Base-by-base conservation (phyloP, 2,888 invertebrate species). In the Allygus modestus region DNA sequence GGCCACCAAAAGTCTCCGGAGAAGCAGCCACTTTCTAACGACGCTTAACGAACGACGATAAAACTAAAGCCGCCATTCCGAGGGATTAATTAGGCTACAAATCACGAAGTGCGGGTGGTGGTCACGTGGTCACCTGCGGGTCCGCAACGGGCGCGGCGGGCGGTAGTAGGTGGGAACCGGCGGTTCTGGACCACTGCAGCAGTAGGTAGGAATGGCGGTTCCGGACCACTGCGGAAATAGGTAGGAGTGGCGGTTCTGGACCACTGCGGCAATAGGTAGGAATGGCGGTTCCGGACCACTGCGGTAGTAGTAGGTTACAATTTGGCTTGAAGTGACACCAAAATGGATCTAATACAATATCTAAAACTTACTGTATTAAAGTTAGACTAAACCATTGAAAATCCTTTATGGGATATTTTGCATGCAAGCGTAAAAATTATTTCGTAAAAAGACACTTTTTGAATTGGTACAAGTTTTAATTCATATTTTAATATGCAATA, bases 21-120 rank as follows among this genome's bases (percentile, higher is more conserved):
- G 73, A 15, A n/a, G 20, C 33, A 43, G 20, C 73, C 43, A 75
- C 73, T 75, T 75, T 75, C 73, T 75, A 75, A 75, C 73, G 43
- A 75, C 43, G 73, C 69, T 37, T 69, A 69, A 69, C 69, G 69
- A 69, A 75, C 41, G 15, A 75, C 73, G 73, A 75, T 75, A 75
- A 75, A 75, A 75, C 41, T 43, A 37, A 43, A 23, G 43, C 37
- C 43, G 73, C 33, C 73, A 75, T 75, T 37, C 71, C 73, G 26
- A 23, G 73, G 73, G 23, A 75, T 41, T 75, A 75, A 75, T 75
- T 75, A 75, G 73, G 73, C 73, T n/a, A 75, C 73, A 75, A 75
- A 75, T 75, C 73, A 75, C 73, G 26, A 1, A 12, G 73, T 37
- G 37, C 73, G 37, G 73, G 73, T 43, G 73, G 41, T 9, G 73